phyloP scores from a whole-genome alignment of 2,113 vertebrate species.

The Acrocephalus kingi region DNA sequence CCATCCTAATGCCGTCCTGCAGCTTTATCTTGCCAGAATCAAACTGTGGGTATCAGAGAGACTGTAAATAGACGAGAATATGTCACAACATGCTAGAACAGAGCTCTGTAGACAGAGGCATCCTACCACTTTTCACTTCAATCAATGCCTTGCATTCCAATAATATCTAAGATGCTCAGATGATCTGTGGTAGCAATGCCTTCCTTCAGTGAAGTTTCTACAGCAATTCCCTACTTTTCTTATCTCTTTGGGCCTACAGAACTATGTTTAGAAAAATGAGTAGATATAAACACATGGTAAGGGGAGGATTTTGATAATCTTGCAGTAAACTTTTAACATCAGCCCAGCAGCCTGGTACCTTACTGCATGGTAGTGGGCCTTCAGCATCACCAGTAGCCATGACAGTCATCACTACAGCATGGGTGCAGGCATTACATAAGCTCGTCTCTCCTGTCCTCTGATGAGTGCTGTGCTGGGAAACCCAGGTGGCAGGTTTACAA shows the following conservation, averaged over 20 bases:
- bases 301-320: neutral
- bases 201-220: neutral
- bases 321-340: neutral
- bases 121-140: neutral
- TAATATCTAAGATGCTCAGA: neutral
- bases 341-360: neutral
- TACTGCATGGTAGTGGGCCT: neutral
- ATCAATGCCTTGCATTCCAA: neutral
- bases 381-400: neutral
- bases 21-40: neutral
- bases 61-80: neutral
- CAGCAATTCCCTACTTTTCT: neutral
- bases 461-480: neutral
- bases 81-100: neutral
- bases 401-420: fast-evolving
- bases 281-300: neutral
- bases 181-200: neutral
- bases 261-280: neutral
- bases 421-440: neutral
- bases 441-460: neutral
- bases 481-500: neutral
- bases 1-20: neutral
- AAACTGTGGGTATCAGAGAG: neutral
- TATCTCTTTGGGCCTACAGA: neutral
- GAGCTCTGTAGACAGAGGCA: neutral